These are phyloP conservation scores for Pilophorus perplexus DNA, from an alignment of 2,888 invertebrate species.

Conservation along the genomic window DNA sequence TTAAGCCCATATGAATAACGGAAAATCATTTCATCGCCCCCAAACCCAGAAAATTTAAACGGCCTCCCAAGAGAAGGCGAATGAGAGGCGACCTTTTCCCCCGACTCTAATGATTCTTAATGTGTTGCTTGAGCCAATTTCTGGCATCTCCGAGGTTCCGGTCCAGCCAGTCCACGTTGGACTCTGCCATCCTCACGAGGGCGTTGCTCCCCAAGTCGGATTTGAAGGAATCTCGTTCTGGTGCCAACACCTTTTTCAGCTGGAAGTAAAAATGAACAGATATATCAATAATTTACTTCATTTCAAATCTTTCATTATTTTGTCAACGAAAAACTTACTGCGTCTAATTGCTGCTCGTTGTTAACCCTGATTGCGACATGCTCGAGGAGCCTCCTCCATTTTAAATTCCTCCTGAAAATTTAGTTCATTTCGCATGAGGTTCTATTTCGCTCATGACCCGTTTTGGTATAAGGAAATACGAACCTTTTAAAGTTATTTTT, in stretches of 20 bases:
- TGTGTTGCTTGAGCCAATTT: constrained; percentile 40
- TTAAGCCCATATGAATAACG: too few species aligned
- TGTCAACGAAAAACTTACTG: too few species aligned
- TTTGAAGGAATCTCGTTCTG: constrained; percentile 26
- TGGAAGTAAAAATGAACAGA: constrained; percentile 7
- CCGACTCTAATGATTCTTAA: too few species aligned
- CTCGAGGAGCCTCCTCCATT: constrained; percentile 40
- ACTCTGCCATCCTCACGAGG: constrained; percentile 32
- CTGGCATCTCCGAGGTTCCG: constrained; percentile 28
- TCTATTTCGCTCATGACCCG: too few species aligned
- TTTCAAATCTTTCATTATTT: neutral
- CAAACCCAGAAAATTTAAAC: too few species aligned
- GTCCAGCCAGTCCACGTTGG: constrained; percentile 41
- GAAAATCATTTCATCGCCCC: too few species aligned
- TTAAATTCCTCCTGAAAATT: constrained; percentile 23
- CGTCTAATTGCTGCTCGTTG: constrained; percentile 37
- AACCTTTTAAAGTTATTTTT: constrained; percentile 4
- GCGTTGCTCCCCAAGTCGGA: constrained; percentile 29
- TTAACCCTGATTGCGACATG: constrained; percentile 41
- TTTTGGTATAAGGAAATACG: too few species aligned
- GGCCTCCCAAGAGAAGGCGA: too few species aligned
- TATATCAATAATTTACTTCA: neutral
- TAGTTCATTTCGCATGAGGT: too few species aligned
- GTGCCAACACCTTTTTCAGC: constrained; percentile 34
- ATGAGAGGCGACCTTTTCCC: too few species aligned